Conservation (phyloP, 2,888 invertebrate genomes). For the Parnassius glacialis region DNA sequence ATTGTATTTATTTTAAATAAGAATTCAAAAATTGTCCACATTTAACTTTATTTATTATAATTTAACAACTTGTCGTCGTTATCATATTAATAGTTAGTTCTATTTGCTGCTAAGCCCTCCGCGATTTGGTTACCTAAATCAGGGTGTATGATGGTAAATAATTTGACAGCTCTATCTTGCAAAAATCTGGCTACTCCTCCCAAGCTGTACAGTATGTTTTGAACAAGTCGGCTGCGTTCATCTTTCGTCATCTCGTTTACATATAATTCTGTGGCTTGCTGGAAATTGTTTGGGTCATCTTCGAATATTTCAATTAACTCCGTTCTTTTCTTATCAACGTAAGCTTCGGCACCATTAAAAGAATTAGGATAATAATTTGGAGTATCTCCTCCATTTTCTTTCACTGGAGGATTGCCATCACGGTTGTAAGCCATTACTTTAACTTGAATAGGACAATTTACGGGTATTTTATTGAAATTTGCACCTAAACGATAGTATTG, state of each 20-base stretch:
- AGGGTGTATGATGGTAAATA: slow-evolving; percentile 88
- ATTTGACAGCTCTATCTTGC: slow-evolving; percentile 36
- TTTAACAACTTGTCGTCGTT: slow-evolving; percentile 28
- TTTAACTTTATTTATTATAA: neutral
- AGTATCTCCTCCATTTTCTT: slow-evolving; percentile 86
- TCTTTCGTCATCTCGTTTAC: too few relatives aligned
- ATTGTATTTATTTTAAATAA: too few relatives aligned
- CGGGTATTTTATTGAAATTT: slow-evolving; percentile 70
- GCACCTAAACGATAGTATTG: too few relatives aligned
- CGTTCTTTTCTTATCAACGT: slow-evolving; percentile 73
- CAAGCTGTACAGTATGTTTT: too few relatives aligned
- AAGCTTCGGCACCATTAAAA: too few relatives aligned
- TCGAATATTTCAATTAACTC: slow-evolving; percentile 77
- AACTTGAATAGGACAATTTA: slow-evolving; percentile 93
- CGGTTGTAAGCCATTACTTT: slow-evolving; percentile 88
- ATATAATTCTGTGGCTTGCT: slow-evolving; percentile 80
- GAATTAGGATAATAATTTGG: too few relatives aligned
- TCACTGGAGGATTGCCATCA: slow-evolving; percentile 89
- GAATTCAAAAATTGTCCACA: too few relatives aligned
- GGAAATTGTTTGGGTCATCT: slow-evolving; percentile 93
- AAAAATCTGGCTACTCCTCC: too few relatives aligned
- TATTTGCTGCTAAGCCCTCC: slow-evolving; percentile 39
- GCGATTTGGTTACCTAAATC: slow-evolving; percentile 84
- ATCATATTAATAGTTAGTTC: slow-evolving; percentile 41
- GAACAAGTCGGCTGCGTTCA: too few relatives aligned